Base-by-base conservation (phyloP, 2,888 invertebrate genomes). In the Xestia rhomboidea region DNA sequence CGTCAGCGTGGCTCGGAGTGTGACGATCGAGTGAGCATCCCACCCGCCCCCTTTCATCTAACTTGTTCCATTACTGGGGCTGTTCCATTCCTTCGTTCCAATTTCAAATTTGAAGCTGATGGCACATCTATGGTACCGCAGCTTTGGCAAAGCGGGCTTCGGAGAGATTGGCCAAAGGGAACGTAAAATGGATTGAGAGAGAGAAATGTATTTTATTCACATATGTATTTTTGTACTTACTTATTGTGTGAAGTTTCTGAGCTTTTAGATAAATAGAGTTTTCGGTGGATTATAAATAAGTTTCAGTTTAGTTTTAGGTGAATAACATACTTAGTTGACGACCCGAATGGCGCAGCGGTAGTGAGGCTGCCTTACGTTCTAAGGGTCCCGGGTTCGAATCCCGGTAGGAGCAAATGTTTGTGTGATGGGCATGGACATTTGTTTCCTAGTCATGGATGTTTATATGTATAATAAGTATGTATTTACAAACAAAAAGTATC, bases 101-200 rank as follows among this genome's bases (percentile, higher is more conserved):
- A 96, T 96, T 96, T 95, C 93, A 96, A 96, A 96, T 96, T 96
- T 96, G 94, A 94, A 95, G 94, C 94, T 95, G 94, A 94, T 93
- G 94, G 93, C 90, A 91, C 93, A 93, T 94, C 94, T 95, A 93
- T 95, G 93, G 92, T 84, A 93, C 95, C 95, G 92, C 95, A 94
- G 93, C 93, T 92, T 93, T 87, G 85, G 84, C 76, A 86, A 84
- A 86, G 86, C 84, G 83, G 86, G 88, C 84, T 89, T 85, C 87
- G 79, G 87, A 79, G 88, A 90, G 90, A 90, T 91, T 92, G 89
- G 87, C 90, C 85, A 81, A 87, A 85, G 76, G 79, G 74, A 82
- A 80, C 69, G 75, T 78, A 83, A 81, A 85, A 83, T 77, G 72
- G 72, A 79, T 85, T 60, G 71, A 49, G 41, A 67, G 60, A 66